Base-by-base conservation (phyloP, 2,797 vertebrate genomes). In the Odontamblyopus lacepedii region DNA sequence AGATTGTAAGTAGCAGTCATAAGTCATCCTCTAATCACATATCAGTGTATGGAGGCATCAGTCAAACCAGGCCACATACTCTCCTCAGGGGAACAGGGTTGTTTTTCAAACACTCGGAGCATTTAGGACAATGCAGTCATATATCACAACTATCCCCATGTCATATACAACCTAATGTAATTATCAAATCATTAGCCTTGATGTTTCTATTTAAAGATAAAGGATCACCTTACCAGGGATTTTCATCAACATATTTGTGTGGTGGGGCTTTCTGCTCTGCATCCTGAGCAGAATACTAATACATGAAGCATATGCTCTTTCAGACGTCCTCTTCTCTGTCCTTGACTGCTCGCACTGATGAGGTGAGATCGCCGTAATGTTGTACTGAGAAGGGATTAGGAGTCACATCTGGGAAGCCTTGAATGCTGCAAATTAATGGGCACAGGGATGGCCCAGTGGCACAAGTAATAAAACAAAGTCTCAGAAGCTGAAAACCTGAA, bases 1-100 rank as follows among this genome's bases (percentile, higher is more conserved):
- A 74, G 80, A 79, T 70, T 65, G 78, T 86, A 83, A 89, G 73
- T 72, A 38, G 50, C 59, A 81, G 66, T 78, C 81, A 85, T 92
- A 86, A 88, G 78, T 92, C 88, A 80, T 64, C 2, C 81, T 82
- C 79, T 87, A 85, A 86, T 87, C 85, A 77, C 69, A 16, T 59
- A 73, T 72, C 77, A 55, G 60, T 68, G 64, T 80, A 83, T 69
- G 74, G 74, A 69, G 73, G 76, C 81, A 86, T 86, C 77, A 67
- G 76, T 89, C 85, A 80, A 63, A 13, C 71, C 61, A 2, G 13
- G 29, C 62, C 71, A 32, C 74, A 71, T 69, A 13, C 18, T 1
- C 76, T 76, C 70, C 71, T 72, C 38, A 35, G 65, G 73, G 68
- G 81, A 64, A 30, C 61, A 23, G 38, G 69, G 51, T 63, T 77